Evolutionary conservation across 2,797 vertebrate species (phyloP), one percentile per base, ranked within the genome.

Genomic region (Astyanax mexicanus): DNA sequence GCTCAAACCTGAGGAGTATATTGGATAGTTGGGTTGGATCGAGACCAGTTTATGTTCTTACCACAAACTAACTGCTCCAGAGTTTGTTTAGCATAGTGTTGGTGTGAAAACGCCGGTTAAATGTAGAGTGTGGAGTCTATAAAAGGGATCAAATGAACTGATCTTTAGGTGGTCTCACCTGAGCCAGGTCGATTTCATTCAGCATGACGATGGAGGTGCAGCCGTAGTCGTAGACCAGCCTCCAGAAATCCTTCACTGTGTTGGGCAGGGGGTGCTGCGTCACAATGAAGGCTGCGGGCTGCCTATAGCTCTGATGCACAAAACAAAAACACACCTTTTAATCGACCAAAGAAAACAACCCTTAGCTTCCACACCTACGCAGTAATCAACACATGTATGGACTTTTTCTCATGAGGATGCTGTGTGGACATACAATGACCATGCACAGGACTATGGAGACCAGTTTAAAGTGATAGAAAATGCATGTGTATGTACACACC

Each of bases 241-340:
- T 96, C 98, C 98, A 99, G 86, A 99, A 99, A 86, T 99, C 98
- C 88, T 99, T 99, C 87, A 99, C 96, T 17, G 97, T 97, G 92
- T 98, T 99, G 61, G 97, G 98, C 88, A 99, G 88, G 68, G 98
- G 97, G 88, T 98, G 97, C 74, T 99, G 98, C 17, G 98, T 99
- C 88, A 99, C 96, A 0, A 99, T 99, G 87, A 99, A 99, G 3
- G 98, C 98, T n/a, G 98, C 97, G 1, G 98, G 98, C 81, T 99
- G 98, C 86, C 97, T 95, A 89, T 99, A 99, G 90, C 97, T 99
- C 98, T 99, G 92, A 74, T 12, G 51, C 6, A 75, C 25, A 32
- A 74, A 25, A 42, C 51, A 74, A 54, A 58, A 19, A 35, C 23
- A 65, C 51, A 64, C 19, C 1, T 15, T 25, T 19, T n/a, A 27